phyloP scores from a whole-genome alignment of 2,113 vertebrate species.

The Malaclemys terrapin region DNA sequence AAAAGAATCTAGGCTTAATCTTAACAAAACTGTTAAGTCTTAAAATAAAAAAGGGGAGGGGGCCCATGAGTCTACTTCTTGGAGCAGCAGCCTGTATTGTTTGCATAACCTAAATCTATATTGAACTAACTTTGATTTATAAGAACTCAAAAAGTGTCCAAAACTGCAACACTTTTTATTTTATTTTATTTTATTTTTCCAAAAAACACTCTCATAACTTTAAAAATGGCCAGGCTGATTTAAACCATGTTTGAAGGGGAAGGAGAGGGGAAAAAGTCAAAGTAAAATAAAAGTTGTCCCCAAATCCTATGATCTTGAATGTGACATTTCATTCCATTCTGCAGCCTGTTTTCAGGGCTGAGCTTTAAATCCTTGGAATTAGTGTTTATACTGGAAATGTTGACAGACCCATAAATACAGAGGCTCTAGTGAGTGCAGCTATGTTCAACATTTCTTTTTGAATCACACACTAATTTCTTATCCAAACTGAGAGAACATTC shows the following conservation, averaged over 20 bases:
- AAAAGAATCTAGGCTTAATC: not conserved
- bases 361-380: not conserved
- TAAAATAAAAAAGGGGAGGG: not conserved
- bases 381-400: slow-evolving; percentile 13
- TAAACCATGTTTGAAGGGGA: not conserved
- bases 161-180: not conserved
- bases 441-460: slow-evolving; percentile 52
- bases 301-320: not conserved
- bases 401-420: slow-evolving; percentile 37
- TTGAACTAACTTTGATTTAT: not conserved
- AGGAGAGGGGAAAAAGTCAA: not conserved
- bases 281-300: not conserved
- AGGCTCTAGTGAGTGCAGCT: not conserved
- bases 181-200: too few species aligned
- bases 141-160: not conserved
- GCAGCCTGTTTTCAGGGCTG: not conserved
- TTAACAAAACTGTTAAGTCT: not conserved
- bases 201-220: not conserved
- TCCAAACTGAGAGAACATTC: slow-evolving; percentile 41
- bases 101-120: not conserved
- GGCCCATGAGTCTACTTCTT: not conserved
- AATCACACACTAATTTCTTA: slow-evolving; percentile 39
- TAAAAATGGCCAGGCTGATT: not conserved
- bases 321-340: not conserved
- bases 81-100: not conserved